Evolutionary conservation across 2,797 vertebrate species (phyloP).

Genomic region (Chanos chanos): DNA sequence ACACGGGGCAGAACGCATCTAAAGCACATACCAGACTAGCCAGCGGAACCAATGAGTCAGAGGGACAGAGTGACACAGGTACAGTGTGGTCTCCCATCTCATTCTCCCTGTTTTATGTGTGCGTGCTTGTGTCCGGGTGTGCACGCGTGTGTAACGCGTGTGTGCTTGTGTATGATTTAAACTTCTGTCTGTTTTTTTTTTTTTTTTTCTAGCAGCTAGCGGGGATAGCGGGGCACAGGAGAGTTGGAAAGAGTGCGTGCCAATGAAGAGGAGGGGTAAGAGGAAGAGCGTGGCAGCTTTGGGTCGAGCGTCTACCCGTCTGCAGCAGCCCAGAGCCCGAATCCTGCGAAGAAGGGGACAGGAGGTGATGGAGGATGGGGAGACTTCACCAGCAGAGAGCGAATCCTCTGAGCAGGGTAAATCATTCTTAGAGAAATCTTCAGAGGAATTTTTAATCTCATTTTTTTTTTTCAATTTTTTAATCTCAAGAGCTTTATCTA

Average conservation of each 20-base stretch:
- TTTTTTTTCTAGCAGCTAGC: conserved; percentile 62
- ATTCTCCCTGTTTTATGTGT: no score
- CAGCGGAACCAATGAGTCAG: conserved; percentile 58
- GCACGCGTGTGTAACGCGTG: no score
- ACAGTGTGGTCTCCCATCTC: no score
- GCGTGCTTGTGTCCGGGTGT: no score
- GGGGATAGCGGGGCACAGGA: conserved; percentile 68
- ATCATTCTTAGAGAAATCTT: no score
- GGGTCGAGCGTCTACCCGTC: conserved; percentile 45
- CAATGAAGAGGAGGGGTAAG: conserved; percentile 41
- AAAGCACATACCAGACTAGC: conserved; percentile 69
- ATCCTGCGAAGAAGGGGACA: conserved; percentile 49
- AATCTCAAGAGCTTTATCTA: no score
- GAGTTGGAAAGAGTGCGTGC: conserved; percentile 53
- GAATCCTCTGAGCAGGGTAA: conserved; percentile 72
- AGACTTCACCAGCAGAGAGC: conserved; percentile 66
- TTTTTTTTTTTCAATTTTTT: no score
- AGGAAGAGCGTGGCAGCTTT: conserved; percentile 51
- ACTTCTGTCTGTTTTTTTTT: conserved; percentile 2
- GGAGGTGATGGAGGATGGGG: conserved; percentile 55
- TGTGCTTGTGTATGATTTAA: neutral
- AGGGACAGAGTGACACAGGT: conserved; percentile 74
- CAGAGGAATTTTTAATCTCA: no score
- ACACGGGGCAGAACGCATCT: conserved; percentile 61
- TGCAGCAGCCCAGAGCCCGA: conserved; percentile 51